Base-by-base conservation (phyloP, 2,797 vertebrate species). In the Acridotheres tristis region DNA sequence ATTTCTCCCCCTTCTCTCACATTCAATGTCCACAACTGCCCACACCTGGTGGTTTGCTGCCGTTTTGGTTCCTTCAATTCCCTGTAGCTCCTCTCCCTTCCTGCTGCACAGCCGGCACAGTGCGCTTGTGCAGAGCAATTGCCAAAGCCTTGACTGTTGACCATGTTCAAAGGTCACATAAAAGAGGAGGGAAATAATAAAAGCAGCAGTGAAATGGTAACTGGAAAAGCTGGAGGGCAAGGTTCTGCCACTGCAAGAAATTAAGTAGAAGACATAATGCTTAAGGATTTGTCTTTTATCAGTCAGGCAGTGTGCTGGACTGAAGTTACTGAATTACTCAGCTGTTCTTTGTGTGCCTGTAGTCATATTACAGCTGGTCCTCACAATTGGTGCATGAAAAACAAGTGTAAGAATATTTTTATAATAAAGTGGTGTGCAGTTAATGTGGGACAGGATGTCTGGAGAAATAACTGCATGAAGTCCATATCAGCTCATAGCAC, bases 101-200 rank as follows among this genome's bases (percentile, higher is more conserved):
- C 76, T 2, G 4, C 55, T 34, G 26, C 34, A 17, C 13, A 16
- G 25, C n/a, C 63, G 45, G 32, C n/a, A 42, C 36, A n/a, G 9
- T 3, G 5, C 0, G 0, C 47, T 22, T 86, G 30, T 63, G 54
- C 26, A 3, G 34, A 50, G 20, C 11, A 3, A 19, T 30, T 85
- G 53, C 42, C 74, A 63, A 54, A 74, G 51, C 73, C 40, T 80
- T 83, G 65, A 38, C 57, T 34, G n/a, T 43, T 79, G 72, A 32
- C 38, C 13, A 1, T 26, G 48, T 59, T 79, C 63, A 79, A 92
- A 93, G 74, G 74, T 72, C 71, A 25, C 14, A 18, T 45, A 27
- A 48, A 81, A 82, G 29, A 81, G 13, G 20, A 89, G 15, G 40
- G 74, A 73, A 82, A 82, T 45, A 76, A 45, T 75, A 66, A 79